Percentiles rank a stretch among this genome's conserved stretches.
phyloP scores from a whole-genome alignment of 2,888 invertebrate species.

The Isotomurus palustris region DNA sequence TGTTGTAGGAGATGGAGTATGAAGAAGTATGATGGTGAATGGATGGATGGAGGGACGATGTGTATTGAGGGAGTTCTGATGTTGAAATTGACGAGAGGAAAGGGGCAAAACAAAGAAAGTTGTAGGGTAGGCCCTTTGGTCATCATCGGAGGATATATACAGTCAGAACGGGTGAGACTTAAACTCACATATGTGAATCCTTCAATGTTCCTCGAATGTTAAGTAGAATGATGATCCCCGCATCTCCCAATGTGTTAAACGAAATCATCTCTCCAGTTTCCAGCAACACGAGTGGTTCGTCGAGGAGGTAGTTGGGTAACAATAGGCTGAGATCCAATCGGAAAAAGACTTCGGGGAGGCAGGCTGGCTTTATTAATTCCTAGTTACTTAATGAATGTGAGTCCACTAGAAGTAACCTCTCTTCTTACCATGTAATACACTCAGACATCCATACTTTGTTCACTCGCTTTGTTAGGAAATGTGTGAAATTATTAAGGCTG shows the following conservation, averaged over 20 bases:
- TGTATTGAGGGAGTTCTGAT: not conserved
- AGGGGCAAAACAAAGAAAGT: slow-evolving; percentile 38
- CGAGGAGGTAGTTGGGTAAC: too few relatives aligned
- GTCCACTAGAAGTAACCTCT: too few relatives aligned
- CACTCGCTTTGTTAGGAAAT: too few relatives aligned
- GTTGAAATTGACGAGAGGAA: slow-evolving; percentile 1
- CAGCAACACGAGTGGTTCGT: not conserved
- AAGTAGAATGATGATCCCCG: not conserved
- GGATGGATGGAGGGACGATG: slow-evolving; percentile 1
- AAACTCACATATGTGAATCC: not conserved
- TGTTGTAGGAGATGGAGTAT: not conserved
- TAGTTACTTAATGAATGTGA: too few relatives aligned
- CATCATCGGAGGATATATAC: slow-evolving; percentile 16
- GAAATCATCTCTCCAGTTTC: not conserved
- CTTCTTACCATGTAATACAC: too few relatives aligned
- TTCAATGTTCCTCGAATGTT: not conserved
- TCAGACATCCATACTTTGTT: too few relatives aligned
- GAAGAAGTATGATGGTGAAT: not conserved
- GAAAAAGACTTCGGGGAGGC: slow-evolving; percentile 5
- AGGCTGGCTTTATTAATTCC: too few relatives aligned
- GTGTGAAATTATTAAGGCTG: too few relatives aligned
- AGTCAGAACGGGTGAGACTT: slow-evolving; percentile 20
- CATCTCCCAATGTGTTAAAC: not conserved
- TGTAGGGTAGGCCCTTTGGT: slow-evolving; percentile 40
- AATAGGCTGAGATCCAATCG: slow-evolving; percentile 6